These are phyloP conservation scores for Staurois parvus DNA, from an alignment of 2,797 vertebrate genomes.

Conservation along the genomic window DNA sequence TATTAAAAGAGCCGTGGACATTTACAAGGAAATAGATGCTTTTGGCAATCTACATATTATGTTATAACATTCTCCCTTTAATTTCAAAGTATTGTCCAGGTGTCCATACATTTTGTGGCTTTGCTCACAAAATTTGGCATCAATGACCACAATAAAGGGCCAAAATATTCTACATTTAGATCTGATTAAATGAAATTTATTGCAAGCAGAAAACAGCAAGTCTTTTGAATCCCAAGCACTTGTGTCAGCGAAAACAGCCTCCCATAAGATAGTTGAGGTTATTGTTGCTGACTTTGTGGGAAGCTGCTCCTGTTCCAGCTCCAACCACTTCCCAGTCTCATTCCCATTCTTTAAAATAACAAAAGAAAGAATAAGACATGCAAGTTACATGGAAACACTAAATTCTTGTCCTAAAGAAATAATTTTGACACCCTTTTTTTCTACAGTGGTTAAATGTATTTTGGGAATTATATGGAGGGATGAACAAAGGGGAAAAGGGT, in stretches of 20 bases:
- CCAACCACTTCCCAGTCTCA: conserved; percentile 33
- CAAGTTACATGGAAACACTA: background rate
- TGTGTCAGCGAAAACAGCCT: conserved; percentile 32
- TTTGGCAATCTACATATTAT: background rate
- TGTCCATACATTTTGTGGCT: background rate
- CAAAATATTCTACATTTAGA: background rate
- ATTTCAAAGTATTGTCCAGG: background rate
- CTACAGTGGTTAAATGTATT: background rate
- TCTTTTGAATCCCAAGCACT: background rate
- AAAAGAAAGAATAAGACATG: background rate
- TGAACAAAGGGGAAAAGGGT: background rate
- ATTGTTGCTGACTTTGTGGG: conserved; percentile 39
- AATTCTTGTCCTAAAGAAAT: background rate
- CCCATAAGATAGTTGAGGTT: conserved; percentile 13
- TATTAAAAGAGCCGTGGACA: background rate
- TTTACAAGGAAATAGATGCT: background rate
- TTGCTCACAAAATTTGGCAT: background rate
- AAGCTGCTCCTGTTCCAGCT: background rate
- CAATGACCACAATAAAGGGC: background rate
- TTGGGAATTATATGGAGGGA: background rate
- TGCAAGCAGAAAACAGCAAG: conserved; percentile 2
- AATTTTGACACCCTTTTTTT: background rate
- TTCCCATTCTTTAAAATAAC: background rate
- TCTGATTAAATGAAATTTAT: conserved; percentile 2
- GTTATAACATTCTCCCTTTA: background rate